These are phyloP conservation scores for Spinus olivaceus DNA, from an alignment of 2,797 vertebrate genomes.

Conservation along the genomic window DNA sequence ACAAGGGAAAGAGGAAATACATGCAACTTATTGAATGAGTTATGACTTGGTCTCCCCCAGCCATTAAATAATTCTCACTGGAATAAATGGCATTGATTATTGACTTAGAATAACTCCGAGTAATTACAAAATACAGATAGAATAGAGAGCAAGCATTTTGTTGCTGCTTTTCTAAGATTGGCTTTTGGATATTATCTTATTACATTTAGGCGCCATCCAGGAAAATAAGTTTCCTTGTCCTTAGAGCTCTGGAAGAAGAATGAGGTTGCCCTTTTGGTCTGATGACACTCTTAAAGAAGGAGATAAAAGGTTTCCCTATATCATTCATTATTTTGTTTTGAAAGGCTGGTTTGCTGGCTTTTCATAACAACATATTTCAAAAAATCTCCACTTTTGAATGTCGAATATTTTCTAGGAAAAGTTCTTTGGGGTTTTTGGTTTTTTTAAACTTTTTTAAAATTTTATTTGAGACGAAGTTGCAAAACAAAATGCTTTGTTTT, in stretches of 20 bases:
- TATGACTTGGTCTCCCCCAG: not conserved
- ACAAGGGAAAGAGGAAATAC: not conserved
- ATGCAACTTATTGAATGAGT: not conserved
- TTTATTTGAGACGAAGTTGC: not conserved
- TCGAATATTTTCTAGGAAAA: not conserved
- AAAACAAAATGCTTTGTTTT: not conserved
- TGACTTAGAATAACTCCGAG: not conserved
- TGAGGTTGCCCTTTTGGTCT: constrained; percentile 4
- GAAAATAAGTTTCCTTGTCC: not conserved
- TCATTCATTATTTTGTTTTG: not conserved
- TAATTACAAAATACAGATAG: constrained; percentile 16
- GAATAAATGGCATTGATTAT: constrained; percentile 43
- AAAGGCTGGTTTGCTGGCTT: not conserved
- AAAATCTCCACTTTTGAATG: not conserved
- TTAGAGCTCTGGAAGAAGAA: constrained; percentile 12
- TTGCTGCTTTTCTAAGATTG: not conserved
- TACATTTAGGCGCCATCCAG: not conserved
- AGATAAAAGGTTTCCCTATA: not conserved
- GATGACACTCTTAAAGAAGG: not conserved
- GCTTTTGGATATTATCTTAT: not conserved
- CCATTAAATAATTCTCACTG: constrained; percentile 29
- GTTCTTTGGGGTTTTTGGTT: not conserved
- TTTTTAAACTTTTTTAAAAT: not conserved
- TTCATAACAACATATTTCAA: not conserved
- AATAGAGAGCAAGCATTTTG: not conserved